Conservation (phyloP, 2,888 invertebrate genomes). For the Leptura quadrifasciata region DNA sequence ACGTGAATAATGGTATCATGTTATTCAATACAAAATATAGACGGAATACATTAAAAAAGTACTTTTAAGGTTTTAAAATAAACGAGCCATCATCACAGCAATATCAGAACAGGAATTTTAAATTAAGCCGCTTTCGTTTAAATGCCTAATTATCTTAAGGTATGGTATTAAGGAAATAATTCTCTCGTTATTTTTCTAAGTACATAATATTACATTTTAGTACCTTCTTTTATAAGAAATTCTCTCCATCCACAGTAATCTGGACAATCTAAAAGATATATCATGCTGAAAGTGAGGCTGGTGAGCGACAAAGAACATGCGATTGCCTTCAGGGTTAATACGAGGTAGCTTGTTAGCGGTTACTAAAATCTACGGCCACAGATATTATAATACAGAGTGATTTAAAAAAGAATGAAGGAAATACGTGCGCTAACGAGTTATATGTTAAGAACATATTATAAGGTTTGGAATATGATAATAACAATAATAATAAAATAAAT, state of each 20-base stretch:
- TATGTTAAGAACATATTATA: too few species aligned
- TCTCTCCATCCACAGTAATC: conserved; percentile 16
- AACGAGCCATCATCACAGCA: not conserved
- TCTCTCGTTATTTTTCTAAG: conserved; percentile 8
- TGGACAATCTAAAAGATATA: conserved; percentile 23
- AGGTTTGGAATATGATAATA: too few species aligned
- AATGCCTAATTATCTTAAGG: conserved; percentile 22
- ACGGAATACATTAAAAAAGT: not conserved
- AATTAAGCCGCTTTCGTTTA: not conserved
- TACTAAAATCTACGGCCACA: conserved; percentile 28
- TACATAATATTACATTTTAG: conserved; percentile 33
- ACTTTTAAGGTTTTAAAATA: conserved; percentile 3
- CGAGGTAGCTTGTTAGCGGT: conserved; percentile 35
- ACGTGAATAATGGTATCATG: not conserved
- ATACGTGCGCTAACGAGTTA: not conserved
- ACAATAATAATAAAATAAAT: too few species aligned
- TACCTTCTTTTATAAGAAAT: conserved; percentile 17
- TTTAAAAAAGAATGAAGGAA: not conserved
- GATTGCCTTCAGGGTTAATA: conserved; percentile 19
- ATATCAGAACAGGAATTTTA: not conserved
- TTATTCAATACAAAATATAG: not conserved
- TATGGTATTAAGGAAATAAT: conserved; percentile 16
- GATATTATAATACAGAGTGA: conserved; percentile 24
- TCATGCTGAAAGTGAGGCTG: conserved; percentile 24
- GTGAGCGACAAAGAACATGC: conserved; percentile 36